Percentiles rank a stretch among this genome's conserved stretches.
Conservation (phyloP, 2,888 invertebrate species). For the Lasioglossum malachurum region DNA sequence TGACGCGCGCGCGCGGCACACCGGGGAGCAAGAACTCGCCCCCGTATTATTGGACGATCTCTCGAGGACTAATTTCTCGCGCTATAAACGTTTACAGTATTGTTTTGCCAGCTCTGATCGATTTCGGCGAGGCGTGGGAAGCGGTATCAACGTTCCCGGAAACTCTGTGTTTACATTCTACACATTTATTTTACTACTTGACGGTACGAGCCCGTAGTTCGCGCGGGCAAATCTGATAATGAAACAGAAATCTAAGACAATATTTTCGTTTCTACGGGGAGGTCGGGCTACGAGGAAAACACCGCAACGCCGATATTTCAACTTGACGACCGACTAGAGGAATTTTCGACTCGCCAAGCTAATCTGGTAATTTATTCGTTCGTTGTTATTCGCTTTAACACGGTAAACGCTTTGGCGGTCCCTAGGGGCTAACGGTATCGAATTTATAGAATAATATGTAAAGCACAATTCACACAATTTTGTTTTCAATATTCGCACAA, state of each 20-base stretch:
- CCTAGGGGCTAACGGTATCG: not conserved
- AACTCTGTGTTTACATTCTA: not conserved
- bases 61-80: not conserved
- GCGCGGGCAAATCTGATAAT: not conserved
- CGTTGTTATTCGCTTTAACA: not conserved
- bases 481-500: no score
- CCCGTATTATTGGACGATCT: not conserved
- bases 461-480: not conserved
- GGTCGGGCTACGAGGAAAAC: not conserved
- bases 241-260: slow-evolving; percentile 4
- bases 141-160: not conserved
- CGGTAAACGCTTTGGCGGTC: not conserved
- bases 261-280: not conserved
- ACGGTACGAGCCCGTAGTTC: not conserved
- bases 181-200: not conserved
- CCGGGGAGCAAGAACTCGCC: not conserved
- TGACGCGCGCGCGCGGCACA: not conserved
- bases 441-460: not conserved
- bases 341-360: not conserved
- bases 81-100: not conserved
- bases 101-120: not conserved
- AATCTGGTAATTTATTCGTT: not conserved
- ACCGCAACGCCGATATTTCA: not conserved
- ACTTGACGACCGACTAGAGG: not conserved
- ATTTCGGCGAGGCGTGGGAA: not conserved